Evolutionary conservation across 1,140 invertebrate species (phyloP).

Genomic region (Aphelenchoides besseyi): DNA sequence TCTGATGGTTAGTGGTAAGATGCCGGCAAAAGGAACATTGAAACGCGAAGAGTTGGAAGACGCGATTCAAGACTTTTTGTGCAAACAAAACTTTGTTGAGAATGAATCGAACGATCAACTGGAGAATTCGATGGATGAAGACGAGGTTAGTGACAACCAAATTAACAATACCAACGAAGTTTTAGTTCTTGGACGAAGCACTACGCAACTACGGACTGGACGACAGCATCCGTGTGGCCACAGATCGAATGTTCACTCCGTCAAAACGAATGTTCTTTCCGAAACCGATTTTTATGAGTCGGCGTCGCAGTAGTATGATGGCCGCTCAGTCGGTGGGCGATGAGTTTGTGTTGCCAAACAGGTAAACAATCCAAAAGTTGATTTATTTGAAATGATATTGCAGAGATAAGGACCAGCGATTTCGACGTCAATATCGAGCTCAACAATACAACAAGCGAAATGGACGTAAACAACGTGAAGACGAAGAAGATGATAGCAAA

Average conservation of each 20-base stretch:
- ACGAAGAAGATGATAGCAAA: too few species aligned
- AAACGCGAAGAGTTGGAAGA: background rate
- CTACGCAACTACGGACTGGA: background rate
- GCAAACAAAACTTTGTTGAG: background rate
- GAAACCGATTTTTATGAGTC: background rate
- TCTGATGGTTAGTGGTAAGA: background rate
- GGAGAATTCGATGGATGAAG: background rate
- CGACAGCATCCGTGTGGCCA: background rate
- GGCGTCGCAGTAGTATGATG: background rate
- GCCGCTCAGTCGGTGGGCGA: background rate
- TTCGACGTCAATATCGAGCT: background rate
- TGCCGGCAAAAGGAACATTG: background rate
- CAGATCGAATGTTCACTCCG: background rate
- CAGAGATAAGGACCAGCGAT: background rate
- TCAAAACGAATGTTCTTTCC: background rate
- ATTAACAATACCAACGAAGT: background rate
- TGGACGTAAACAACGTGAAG: background rate
- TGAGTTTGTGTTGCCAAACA: background rate
- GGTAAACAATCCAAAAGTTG: background rate
- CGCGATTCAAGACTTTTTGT: background rate
- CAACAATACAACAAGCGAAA: background rate
- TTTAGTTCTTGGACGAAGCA: background rate
- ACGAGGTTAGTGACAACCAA: too few species aligned
- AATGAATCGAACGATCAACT: background rate
- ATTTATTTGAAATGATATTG: background rate